Percentiles rank a stretch among this genome's conserved stretches.
These are phyloP conservation scores for Napeogenes inachia DNA, from an alignment of 2,888 invertebrate genomes.

Conservation along the genomic window DNA sequence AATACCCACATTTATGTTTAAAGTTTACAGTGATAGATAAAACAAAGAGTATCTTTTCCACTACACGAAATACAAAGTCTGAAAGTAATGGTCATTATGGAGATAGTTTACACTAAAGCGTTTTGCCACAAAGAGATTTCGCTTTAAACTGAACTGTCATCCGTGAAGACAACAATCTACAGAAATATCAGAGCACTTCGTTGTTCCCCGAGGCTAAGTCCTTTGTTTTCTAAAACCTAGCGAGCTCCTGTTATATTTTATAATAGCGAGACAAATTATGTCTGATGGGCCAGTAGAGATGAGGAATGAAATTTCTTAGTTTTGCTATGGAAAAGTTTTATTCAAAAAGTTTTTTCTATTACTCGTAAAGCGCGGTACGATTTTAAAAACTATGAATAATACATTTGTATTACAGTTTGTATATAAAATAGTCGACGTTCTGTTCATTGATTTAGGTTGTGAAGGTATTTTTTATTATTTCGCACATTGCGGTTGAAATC, in stretches of 20 bases:
- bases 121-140: slow-evolving; percentile 48
- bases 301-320: slow-evolving; percentile 25
- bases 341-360: slow-evolving; percentile 1
- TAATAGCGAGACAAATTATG: slow-evolving; percentile 58
- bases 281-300: slow-evolving; percentile 40
- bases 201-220: slow-evolving; percentile 60
- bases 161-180: slow-evolving; percentile 52
- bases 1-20: no score
- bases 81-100: slow-evolving; percentile 16
- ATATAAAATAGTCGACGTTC: neutral
- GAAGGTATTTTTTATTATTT: slow-evolving; percentile 37
- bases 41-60: neutral
- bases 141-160: slow-evolving; percentile 60
- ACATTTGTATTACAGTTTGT: neutral
- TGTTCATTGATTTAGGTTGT: slow-evolving; percentile 8
- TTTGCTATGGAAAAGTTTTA: slow-evolving; percentile 17
- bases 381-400: neutral
- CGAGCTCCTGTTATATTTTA: slow-evolving; percentile 65
- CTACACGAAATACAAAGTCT: neutral
- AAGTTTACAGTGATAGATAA: neutral
- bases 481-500: slow-evolving; percentile 44
- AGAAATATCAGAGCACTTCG: slow-evolving; percentile 64
- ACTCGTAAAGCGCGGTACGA: neutral
- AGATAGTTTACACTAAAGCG: slow-evolving; percentile 37
- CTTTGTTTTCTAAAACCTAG: slow-evolving; percentile 65